A percentile compares a stretch with the other conserved stretches of the same genome.
Evolutionary conservation across 2,888 invertebrate genomes (phyloP).

Genomic region (Druceiella hillmani): DNA sequence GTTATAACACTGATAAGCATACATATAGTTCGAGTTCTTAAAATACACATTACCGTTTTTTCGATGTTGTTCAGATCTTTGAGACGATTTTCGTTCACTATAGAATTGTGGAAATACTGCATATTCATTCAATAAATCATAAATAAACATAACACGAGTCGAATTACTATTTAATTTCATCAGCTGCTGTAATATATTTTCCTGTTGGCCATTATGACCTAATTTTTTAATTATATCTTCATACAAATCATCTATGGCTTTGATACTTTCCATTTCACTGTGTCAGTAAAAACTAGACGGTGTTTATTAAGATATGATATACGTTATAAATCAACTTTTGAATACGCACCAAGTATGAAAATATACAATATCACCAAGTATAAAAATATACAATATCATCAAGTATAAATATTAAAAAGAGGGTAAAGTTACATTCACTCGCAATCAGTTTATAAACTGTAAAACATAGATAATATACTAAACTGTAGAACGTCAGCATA

Average conservation of each 20-base stretch:
- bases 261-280: constrained; percentile 25
- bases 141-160: constrained; percentile 46
- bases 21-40: constrained; percentile 41
- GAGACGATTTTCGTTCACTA: constrained; percentile 43
- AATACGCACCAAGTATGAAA: constrained; percentile 80
- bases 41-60: constrained; percentile 55
- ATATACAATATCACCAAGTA: too few relatives aligned
- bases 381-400: too few relatives aligned
- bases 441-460: too few relatives aligned
- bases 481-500: too few relatives aligned
- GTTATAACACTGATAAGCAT: constrained; percentile 57
- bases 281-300: constrained; percentile 14
- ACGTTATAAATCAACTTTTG: constrained; percentile 86
- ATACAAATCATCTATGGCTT: constrained; percentile 40
- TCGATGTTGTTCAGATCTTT: constrained; percentile 49
- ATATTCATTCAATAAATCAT: constrained; percentile 37
- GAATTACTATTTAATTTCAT: constrained; percentile 34
- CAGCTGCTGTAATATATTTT: constrained; percentile 34
- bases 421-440: too few relatives aligned
- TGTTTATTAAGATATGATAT: constrained; percentile 76
- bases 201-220: constrained; percentile 30
- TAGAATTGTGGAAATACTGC: constrained; percentile 36
- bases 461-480: too few relatives aligned
- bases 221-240: constrained; percentile 31
- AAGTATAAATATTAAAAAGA: too few relatives aligned